Evolutionary conservation across 2,797 vertebrate species (phyloP).

Genomic region (Syngnathus rostellatus): DNA sequence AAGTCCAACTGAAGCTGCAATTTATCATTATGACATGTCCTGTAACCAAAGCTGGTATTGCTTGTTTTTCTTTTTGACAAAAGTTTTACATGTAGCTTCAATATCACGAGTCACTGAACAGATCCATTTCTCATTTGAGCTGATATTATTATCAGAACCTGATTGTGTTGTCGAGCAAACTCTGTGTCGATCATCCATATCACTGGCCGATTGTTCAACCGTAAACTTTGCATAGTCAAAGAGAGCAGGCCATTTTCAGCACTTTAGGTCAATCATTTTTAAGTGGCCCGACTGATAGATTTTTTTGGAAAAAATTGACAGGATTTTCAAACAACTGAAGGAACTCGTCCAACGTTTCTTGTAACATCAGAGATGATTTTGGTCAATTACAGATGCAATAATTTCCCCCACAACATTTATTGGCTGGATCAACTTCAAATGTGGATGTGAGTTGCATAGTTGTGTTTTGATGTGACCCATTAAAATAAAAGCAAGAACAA

Average conservation of each 20-base stretch:
- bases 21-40: conserved; percentile 15
- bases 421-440: not conserved
- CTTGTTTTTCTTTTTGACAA: no score
- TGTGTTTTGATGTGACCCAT: not conserved
- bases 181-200: no score
- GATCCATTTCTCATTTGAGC: not conserved
- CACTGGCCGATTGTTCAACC: no score
- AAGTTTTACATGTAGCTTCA: not conserved
- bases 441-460: not conserved
- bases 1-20: conserved; percentile 13
- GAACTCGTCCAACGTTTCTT: not conserved
- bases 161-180: not conserved
- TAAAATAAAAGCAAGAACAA: not conserved
- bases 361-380: not conserved
- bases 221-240: no score
- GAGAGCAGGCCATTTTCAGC: not conserved
- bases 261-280: no score
- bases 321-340: not conserved
- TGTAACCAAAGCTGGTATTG: not conserved
- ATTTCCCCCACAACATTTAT: not conserved
- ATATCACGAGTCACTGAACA: not conserved
- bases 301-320: not conserved
- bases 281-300: no score
- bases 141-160: not conserved
- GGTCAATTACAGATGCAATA: not conserved